Base-by-base conservation (phyloP, 2,113 vertebrate genomes). In the Salminus brasiliensis region DNA sequence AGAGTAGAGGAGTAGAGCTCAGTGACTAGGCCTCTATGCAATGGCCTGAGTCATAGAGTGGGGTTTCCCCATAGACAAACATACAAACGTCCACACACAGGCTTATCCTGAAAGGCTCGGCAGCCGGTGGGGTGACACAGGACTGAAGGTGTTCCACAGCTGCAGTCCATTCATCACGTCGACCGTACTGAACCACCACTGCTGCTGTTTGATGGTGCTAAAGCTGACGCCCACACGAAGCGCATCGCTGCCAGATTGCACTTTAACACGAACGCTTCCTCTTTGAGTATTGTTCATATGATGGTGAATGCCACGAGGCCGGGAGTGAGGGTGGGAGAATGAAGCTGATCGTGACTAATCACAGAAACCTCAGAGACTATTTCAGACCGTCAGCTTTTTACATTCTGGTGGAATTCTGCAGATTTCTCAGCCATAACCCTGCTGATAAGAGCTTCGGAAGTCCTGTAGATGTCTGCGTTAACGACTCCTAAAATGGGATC, bases 1-100 rank as follows among this genome's bases (percentile, higher is more conserved):
- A n/a, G n/a, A n/a, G n/a, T 30, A 55, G 62, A 67, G 63, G n/a
- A n/a, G n/a, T 30, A 55, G 62, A 67, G 63, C 74, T 55, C 15
- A 2, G 10, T 77, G 49, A 68, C 63, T 62, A 74, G 72, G 25
- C 25, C n/a, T n/a, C n/a, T n/a, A n/a, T 10, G 47, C 47, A 21
- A 52, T 45, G 6, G n/a, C 25, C 45, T 11, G n/a, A 30, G 32
- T 57, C 34, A 68, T 29, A 23, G 47, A 53, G 32, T 41, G 74
- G 62, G 57, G 57, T 45, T 53, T 39, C 34, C 57, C n/a, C 39
- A 13, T 2, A 32, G 4, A 7, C 16, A 74, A 55, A 52, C 55
- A 63, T 23, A 36, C 72, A 79, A 27, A 45, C 18, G 0, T 73
- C 63, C 59, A 68, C 49, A 74, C 45, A 52, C 52, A 68, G 49